These are phyloP conservation scores for Zaprionus capensis DNA, from an alignment of 1,140 invertebrate species.

Conservation along the genomic window DNA sequence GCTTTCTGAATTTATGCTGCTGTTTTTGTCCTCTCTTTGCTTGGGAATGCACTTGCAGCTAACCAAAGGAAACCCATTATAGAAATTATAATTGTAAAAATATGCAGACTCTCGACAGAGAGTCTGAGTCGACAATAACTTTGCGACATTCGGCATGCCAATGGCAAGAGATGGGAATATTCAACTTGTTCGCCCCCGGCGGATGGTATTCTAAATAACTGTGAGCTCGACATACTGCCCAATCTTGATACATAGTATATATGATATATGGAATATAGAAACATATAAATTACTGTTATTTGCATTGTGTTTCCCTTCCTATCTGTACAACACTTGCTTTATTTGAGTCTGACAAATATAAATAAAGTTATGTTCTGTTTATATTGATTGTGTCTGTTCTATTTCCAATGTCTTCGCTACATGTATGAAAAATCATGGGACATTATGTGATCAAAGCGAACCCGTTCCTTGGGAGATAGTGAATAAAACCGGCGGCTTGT, in stretches of 20 bases:
- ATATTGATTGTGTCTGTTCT: neutral
- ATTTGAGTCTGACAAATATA: neutral
- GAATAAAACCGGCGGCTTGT: slow-evolving; percentile 36
- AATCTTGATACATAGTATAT: neutral
- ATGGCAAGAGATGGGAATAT: slow-evolving; percentile 40
- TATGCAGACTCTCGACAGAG: slow-evolving; percentile 41
- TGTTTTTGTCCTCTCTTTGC: slow-evolving; percentile 55
- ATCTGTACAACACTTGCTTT: neutral
- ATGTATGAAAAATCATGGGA: slow-evolving; percentile 8
- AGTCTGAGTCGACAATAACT: slow-evolving; percentile 43
- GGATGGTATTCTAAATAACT: neutral
- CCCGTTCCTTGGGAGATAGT: slow-evolving; percentile 21
- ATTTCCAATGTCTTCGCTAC: neutral
- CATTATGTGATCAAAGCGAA: slow-evolving; percentile 30
- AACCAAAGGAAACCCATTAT: slow-evolving; percentile 41
- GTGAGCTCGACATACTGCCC: neutral
- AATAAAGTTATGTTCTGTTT: neutral
- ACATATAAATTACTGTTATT: neutral
- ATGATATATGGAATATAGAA: neutral
- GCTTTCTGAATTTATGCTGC: slow-evolving; percentile 54
- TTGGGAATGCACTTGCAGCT: slow-evolving; percentile 39
- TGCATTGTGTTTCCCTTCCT: neutral
- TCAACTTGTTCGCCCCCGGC: slow-evolving; percentile 4
- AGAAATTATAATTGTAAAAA: slow-evolving; percentile 75
- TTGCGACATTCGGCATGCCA: slow-evolving; percentile 62